Base-by-base conservation (phyloP, 1,140 invertebrate species). In the Cephus cinctus region DNA sequence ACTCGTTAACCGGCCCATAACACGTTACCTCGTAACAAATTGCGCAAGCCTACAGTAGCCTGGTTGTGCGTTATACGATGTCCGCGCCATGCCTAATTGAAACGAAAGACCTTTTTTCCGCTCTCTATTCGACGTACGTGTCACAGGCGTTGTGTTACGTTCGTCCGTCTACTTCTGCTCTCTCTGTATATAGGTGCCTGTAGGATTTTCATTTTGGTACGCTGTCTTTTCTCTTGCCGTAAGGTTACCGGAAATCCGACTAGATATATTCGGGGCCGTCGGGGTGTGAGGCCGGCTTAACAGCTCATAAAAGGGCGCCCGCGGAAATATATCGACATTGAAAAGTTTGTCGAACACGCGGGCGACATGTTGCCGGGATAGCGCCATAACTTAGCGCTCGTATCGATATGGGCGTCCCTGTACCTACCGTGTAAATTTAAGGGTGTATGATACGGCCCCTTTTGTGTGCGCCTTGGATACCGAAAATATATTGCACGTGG, bases 1-100 rank as follows among this genome's bases (percentile, higher is more conserved):
- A 67, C 73, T 75, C 73, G 70, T 76, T 76, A 76, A 76, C 71
- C 70, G 71, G 53, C 62, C 69, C 71, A 67, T 73, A 76, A 72
- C 68, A 67, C 65, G 65, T 65, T 67, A 71, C 57, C 59, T 59
- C 56, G 54, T 52, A 49, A 50, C 58, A 59, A 65, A 61, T 63
- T 61, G 57, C 55, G 54, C n/a, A n/a, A n/a, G n/a, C 25, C 25
- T n/a, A 27, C 25, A 8, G 25, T 27, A n/a, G 25, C 25, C n/a
- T 8, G 6, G 6, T n/a, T n/a, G 6, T 27, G 6, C 25, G 25
- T 27, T 27, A 27, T 27, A n/a, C n/a, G 6, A 27, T 27, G n/a
- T 8, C n/a, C 6, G 6, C 25, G 25, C 25, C 25, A 8, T n/a
- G n/a, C 25, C 25, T 6, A 27, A 27, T 8, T 27, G 25, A 27